Percentiles rank a stretch among this genome's conserved stretches.
Evolutionary conservation across 2,888 invertebrate genomes (phyloP).

Genomic region (Microctonus hyperodae): DNA sequence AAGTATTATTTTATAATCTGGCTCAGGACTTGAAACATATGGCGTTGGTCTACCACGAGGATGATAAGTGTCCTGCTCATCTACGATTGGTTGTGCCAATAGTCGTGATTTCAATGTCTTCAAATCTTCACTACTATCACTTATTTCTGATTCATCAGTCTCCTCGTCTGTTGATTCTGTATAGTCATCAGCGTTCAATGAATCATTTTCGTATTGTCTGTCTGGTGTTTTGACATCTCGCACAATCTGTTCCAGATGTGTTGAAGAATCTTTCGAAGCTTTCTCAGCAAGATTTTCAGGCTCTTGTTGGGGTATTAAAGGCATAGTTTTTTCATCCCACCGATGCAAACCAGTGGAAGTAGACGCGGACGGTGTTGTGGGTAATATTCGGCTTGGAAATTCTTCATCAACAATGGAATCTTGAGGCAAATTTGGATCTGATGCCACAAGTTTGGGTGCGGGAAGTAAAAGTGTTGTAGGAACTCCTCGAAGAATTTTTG

Average conservation of each 20-base stretch:
- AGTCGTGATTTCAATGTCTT: slow-evolving; percentile 54
- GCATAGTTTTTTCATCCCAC: slow-evolving; percentile 44
- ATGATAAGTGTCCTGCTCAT: slow-evolving; percentile 59
- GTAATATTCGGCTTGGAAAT: neutral
- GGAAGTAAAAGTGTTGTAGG: slow-evolving; percentile 37
- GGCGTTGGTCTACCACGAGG: slow-evolving; percentile 51
- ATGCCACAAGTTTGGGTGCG: slow-evolving; percentile 43
- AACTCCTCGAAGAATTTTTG: slow-evolving; percentile 33
- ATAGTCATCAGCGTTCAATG: slow-evolving; percentile 20
- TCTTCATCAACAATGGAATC: slow-evolving; percentile 30
- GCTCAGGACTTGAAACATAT: slow-evolving; percentile 40
- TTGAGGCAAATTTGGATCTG: slow-evolving; percentile 55
- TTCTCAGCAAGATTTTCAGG: neutral
- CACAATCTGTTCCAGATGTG: neutral
- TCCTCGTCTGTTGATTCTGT: slow-evolving; percentile 33
- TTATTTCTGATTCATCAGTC: slow-evolving; percentile 39
- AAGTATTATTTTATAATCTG: slow-evolving; percentile 34
- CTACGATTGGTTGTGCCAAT: slow-evolving; percentile 50
- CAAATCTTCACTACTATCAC: slow-evolving; percentile 55
- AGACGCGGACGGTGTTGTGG: neutral
- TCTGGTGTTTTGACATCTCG: slow-evolving; percentile 23
- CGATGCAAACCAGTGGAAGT: slow-evolving; percentile 33
- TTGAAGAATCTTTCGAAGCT: neutral
- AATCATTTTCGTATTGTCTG: slow-evolving; percentile 6
- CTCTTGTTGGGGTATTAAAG: slow-evolving; percentile 29